A percentile compares a stretch with the other conserved stretches of the same genome.
phyloP scores from a whole-genome alignment of 2,888 invertebrate genomes.

The Esperia sulphurella region DNA sequence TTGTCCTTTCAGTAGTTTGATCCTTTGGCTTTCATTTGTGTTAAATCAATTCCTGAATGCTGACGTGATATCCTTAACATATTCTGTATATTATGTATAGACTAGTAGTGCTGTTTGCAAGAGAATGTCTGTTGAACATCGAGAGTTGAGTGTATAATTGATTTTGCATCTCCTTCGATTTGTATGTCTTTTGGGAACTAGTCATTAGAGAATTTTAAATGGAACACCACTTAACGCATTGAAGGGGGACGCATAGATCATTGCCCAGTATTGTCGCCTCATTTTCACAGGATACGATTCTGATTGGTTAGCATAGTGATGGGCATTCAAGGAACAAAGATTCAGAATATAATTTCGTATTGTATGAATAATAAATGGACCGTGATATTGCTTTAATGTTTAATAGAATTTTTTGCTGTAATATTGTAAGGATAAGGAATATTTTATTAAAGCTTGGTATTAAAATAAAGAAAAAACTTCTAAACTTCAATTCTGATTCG shows the following conservation, averaged over 20 bases:
- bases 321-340: not conserved
- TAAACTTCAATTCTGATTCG: too few species aligned
- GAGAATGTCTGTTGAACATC: too few species aligned
- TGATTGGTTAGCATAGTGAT: not conserved
- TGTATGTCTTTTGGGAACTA: too few species aligned
- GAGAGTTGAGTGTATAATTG: too few species aligned
- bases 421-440: not conserved
- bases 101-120: too few species aligned
- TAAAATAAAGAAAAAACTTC: not conserved
- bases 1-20: too few species aligned
- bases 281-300: not conserved
- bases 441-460: not conserved
- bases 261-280: not conserved
- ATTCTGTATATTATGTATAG: too few species aligned
- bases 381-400: not conserved
- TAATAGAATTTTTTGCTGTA: not conserved
- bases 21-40: too few species aligned
- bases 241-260: not conserved
- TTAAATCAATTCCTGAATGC: too few species aligned
- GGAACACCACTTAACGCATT: not conserved
- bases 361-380: constrained; percentile 2
- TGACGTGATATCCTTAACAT: too few species aligned
- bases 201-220: too few species aligned
- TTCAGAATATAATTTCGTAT: not conserved
- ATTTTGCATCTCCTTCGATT: too few species aligned